phyloP scores from a whole-genome alignment of 2,888 invertebrate species.

The Stenodema calcarata region DNA sequence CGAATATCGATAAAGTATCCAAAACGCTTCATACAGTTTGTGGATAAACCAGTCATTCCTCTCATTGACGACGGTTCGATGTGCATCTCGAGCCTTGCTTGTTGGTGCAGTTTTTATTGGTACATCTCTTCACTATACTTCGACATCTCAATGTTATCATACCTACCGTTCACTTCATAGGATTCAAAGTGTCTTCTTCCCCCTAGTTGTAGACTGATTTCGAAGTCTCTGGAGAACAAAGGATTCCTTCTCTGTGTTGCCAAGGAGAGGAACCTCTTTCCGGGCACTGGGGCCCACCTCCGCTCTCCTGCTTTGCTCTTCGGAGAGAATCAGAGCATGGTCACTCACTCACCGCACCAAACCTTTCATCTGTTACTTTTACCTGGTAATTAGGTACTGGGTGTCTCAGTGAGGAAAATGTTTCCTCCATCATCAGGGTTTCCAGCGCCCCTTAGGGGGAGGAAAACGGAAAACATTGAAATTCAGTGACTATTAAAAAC shows the following conservation, averaged over 20 bases:
- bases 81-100: too few species aligned
- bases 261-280: background rate
- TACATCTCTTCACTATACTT: too few species aligned
- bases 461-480: too few species aligned
- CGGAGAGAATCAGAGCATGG: constrained; percentile 30
- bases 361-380: constrained; percentile 24
- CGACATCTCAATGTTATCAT: too few species aligned
- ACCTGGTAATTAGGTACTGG: background rate
- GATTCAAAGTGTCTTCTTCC: background rate
- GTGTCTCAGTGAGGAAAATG: background rate
- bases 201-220: background rate
- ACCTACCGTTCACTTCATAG: too few species aligned
- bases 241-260: background rate
- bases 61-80: too few species aligned
- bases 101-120: too few species aligned
- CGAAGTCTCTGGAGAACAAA: background rate
- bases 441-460: too few species aligned
- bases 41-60: too few species aligned
- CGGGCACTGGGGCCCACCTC: background rate
- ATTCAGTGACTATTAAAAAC: too few species aligned
- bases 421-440: background rate
- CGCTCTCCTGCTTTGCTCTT: background rate
- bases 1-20: too few species aligned
- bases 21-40: too few species aligned
- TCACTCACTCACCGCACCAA: constrained; percentile 14